Evolutionary conservation across 2,113 vertebrate genomes (phyloP).

Genomic region (Xenotilapia leptura): DNA sequence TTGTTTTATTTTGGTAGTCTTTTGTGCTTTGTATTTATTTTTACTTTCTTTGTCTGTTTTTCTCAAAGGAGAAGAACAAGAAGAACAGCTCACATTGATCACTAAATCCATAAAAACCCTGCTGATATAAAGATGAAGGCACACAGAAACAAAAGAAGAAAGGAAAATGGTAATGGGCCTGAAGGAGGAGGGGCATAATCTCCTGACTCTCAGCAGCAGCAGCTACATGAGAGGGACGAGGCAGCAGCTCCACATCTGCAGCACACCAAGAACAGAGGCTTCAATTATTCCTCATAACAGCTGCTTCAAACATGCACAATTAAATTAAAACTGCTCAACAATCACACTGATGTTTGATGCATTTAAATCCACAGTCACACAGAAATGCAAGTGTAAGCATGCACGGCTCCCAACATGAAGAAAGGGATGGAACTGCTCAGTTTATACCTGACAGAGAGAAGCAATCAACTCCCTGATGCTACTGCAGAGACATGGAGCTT

Average conservation of each 20-base stretch:
- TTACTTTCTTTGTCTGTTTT: neutral
- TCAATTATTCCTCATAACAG: neutral
- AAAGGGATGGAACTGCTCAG: neutral
- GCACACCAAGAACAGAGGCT: neutral
- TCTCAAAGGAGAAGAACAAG: neutral
- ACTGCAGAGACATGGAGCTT: neutral
- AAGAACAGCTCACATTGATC: neutral
- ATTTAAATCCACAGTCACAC: neutral
- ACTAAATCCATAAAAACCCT: neutral
- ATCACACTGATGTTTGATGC: neutral
- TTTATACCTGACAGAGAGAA: neutral
- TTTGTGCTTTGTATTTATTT: neutral
- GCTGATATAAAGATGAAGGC: neutral
- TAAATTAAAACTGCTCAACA: neutral
- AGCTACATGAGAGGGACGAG: neutral
- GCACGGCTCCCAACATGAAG: neutral
- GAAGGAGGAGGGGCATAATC: neutral
- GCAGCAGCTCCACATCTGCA: neutral
- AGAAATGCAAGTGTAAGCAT: neutral
- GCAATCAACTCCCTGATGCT: neutral
- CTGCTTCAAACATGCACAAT: neutral
- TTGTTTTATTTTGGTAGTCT: neutral
- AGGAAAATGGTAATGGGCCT: neutral
- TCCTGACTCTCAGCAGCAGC: neutral
- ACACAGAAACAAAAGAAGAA: neutral